Conservation (phyloP, 2,113 vertebrate genomes). For the Seriola dumerili region DNA sequence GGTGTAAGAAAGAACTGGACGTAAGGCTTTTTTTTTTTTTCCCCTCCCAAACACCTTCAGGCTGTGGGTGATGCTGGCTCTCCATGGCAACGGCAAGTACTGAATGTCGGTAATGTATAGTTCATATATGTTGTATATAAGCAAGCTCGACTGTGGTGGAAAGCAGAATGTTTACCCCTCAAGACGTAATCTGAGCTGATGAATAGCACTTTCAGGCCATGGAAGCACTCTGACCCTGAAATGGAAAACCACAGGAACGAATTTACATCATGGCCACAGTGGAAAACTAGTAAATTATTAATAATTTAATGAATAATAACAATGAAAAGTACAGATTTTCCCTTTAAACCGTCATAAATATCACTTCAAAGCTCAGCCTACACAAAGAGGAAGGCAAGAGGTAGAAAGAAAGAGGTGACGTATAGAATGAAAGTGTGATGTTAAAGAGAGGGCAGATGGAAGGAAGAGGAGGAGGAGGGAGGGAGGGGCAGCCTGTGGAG, state of each 20-base stretch:
- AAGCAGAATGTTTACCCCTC: background rate
- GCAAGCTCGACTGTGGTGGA: background rate
- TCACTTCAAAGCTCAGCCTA: background rate
- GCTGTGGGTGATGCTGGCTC: constrained; percentile 41
- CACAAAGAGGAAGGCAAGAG: background rate
- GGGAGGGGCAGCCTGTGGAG: constrained; percentile 26
- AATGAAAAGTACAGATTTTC: constrained; percentile 3
- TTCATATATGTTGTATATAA: background rate
- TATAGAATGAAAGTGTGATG: constrained; percentile 27
- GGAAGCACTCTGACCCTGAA: background rate
- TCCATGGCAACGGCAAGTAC: constrained; percentile 57
- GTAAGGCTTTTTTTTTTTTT: background rate
- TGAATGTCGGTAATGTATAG: constrained; percentile 48
- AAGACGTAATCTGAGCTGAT: constrained; percentile 27
- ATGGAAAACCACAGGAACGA: background rate
- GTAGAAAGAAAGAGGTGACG: constrained; percentile 26
- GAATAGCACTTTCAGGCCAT: background rate
- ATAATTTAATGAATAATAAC: constrained; percentile 10
- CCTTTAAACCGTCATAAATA: background rate
- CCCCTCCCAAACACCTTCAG: constrained; percentile 12
- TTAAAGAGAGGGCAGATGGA: constrained; percentile 48
- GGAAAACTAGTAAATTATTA: background rate
- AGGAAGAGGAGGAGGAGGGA: constrained; percentile 10
- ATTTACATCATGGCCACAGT: background rate
- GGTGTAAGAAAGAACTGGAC: constrained; percentile 24